These are phyloP conservation scores for Clivina fossor DNA, from an alignment of 2,888 invertebrate species.

Conservation along the genomic window DNA sequence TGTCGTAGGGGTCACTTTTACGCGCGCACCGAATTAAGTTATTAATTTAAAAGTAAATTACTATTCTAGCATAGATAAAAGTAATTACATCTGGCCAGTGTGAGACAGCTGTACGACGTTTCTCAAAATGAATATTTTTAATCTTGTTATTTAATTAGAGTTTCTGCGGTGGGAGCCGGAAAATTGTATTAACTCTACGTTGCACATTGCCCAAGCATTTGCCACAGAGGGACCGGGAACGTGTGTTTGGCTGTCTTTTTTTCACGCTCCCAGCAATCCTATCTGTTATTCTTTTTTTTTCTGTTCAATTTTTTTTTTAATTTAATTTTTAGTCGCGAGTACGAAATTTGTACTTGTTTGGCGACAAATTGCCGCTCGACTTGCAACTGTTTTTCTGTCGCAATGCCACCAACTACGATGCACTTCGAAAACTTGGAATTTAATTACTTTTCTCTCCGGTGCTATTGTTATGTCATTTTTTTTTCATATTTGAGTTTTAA, in stretches of 20 bases:
- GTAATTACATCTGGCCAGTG: constrained; percentile 25
- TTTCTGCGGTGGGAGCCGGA: constrained; percentile 23
- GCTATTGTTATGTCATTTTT: no score
- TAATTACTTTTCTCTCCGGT: no score
- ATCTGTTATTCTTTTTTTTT: neutral
- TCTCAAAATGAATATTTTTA: constrained; percentile 32
- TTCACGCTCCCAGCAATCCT: neutral
- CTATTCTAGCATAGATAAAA: constrained; percentile 32
- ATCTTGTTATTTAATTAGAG: constrained; percentile 33
- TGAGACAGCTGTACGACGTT: constrained; percentile 28
- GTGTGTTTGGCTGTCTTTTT: no score
- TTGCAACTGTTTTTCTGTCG: no score
- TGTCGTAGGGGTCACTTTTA: no score
- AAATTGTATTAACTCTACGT: constrained; percentile 28
- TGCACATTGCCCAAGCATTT: no score
- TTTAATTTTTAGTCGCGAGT: constrained; percentile 8
- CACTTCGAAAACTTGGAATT: no score
- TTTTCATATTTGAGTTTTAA: no score
- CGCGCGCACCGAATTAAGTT: constrained; percentile 25
- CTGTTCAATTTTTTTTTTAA: constrained; percentile 8
- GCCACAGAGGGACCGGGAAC: no score
- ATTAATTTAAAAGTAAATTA: constrained; percentile 31
- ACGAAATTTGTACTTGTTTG: no score
- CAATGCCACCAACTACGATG: no score
- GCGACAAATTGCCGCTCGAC: no score